Base-by-base conservation (phyloP, 2,797 vertebrate genomes). In the Anguilla pacifica region DNA sequence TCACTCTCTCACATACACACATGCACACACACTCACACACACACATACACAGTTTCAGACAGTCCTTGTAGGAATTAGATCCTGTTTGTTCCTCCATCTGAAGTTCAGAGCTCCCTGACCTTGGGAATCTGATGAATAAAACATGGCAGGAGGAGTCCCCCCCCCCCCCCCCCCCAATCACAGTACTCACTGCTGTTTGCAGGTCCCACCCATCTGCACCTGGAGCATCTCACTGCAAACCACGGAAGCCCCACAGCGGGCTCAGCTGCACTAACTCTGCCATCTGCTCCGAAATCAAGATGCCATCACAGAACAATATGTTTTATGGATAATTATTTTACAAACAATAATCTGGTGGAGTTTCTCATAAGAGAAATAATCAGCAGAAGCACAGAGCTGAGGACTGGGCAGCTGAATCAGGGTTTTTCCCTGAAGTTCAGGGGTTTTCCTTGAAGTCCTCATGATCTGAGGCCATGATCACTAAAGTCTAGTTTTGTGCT, bases 111-210 rank as follows among this genome's bases (percentile, higher is more conserved):
- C 35, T 61, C 46, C 1, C 61, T 61, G 59, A 61, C 84, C 84
- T 85, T 85, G 84, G 84, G 35, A 39, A 17, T 39, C 57, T 85
- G n/a, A 85, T 85, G 84, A 85, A 85, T 85, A 85, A 84, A 61
- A 64, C 57, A 85, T 85, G n/a, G 19, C 53, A 39, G 84, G 6
- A 85, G 57, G 19, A 15, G 43, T 85, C n/a, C n/a, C n/a, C n/a
- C 31, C 84, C 31, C 35, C 35, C 35, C 35, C 35, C 31, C 31
- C 35, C 35, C 35, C 35, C 53, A 61, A 6, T 57, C 9, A 19
- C 11, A 39, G 19, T 15, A 35, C 6, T 28, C 15, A 53, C 55
- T 61, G 31, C 53, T 43, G 28, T 25, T 39, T 59, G 25, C 15
- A 84, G 83, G 35, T 59, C 57, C 11, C 28, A 35, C 2, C 53